These are phyloP conservation scores for Clytia hemisphaerica DNA, from an alignment of 30 jellyfish, hydroid and myxozoan species.

Conservation along the genomic window DNA sequence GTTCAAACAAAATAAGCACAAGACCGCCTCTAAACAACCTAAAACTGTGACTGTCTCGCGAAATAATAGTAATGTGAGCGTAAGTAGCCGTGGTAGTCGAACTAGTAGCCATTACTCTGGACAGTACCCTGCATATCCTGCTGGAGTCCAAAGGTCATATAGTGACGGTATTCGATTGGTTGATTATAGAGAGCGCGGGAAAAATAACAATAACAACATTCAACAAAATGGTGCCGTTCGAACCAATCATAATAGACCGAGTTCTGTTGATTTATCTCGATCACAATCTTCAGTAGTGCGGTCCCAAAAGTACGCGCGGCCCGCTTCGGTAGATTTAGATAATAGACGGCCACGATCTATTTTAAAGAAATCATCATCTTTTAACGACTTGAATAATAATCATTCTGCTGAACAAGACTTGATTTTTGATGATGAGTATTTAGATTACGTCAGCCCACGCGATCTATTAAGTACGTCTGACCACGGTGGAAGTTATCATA, in stretches of 20 bases:
- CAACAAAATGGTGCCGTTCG: neutral
- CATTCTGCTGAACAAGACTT: neutral
- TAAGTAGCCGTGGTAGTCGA: neutral
- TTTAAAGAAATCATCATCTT: neutral
- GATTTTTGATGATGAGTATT: conserved; percentile 11
- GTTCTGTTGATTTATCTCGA: neutral
- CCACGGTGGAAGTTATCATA: too few species aligned
- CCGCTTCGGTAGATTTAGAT: too few species aligned
- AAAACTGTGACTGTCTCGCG: neutral
- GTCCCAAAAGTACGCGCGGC: too few species aligned
- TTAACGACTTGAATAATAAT: too few species aligned
- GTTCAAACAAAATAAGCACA: neutral
- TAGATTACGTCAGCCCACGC: too few species aligned
- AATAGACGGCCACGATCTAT: conserved; percentile 8
- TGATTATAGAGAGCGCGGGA: too few species aligned
- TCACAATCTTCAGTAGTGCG: neutral
- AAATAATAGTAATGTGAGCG: neutral
- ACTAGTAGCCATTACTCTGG: too few species aligned
- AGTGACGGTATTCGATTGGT: too few species aligned
- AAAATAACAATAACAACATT: too few species aligned
- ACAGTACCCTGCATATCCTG: too few species aligned
- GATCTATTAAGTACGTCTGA: too few species aligned
- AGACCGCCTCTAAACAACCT: neutral
- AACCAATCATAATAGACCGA: neutral
- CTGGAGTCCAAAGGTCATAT: too few species aligned